Evolutionary conservation across 2,888 invertebrate genomes (phyloP).

Genomic region (Drosophila niveifrons): DNA sequence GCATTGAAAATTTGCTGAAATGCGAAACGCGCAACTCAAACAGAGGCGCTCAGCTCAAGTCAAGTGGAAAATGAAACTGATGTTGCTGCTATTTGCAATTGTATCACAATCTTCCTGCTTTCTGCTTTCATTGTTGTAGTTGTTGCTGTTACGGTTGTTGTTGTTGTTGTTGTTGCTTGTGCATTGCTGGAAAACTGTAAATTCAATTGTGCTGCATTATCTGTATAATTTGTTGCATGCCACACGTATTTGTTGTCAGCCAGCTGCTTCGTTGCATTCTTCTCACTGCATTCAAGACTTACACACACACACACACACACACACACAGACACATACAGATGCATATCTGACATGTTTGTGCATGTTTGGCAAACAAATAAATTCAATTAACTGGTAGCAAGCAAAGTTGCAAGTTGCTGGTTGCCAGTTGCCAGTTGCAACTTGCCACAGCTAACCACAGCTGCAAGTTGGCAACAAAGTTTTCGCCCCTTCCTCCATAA

Average conservation of each 20-base stretch:
- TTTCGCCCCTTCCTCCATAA: conserved; percentile 11
- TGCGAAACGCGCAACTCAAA: conserved; percentile 68
- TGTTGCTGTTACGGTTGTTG: conserved; percentile 21
- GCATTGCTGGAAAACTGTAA: conserved; percentile 47
- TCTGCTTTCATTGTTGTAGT: conserved; percentile 17
- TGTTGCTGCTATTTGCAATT: conserved; percentile 51
- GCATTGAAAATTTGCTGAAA: conserved; percentile 76
- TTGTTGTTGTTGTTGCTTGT: conserved; percentile 22
- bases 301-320: conserved; percentile 6
- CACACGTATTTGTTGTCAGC: conserved; percentile 44
- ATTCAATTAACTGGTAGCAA: conserved; percentile 59
- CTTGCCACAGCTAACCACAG: conserved; percentile 16
- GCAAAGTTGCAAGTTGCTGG: conserved; percentile 7
- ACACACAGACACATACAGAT: conserved; percentile 1
- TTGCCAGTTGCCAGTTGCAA: conserved; percentile 15
- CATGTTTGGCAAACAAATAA: conserved; percentile 52
- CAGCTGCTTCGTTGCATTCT: conserved; percentile 39
- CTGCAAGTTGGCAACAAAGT: conserved; percentile 10
- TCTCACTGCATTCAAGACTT: conserved; percentile 49
- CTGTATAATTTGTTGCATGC: conserved; percentile 70
- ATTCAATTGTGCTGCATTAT: conserved; percentile 74
- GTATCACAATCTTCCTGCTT: conserved; percentile 21
- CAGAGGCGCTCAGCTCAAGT: conserved; percentile 65
- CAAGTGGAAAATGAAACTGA: conserved; percentile 76
- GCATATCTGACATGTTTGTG: conserved; percentile 35